Evolutionary conservation across 2,113 vertebrate genomes (phyloP).

Genomic region (Ovis canadensis): DNA sequence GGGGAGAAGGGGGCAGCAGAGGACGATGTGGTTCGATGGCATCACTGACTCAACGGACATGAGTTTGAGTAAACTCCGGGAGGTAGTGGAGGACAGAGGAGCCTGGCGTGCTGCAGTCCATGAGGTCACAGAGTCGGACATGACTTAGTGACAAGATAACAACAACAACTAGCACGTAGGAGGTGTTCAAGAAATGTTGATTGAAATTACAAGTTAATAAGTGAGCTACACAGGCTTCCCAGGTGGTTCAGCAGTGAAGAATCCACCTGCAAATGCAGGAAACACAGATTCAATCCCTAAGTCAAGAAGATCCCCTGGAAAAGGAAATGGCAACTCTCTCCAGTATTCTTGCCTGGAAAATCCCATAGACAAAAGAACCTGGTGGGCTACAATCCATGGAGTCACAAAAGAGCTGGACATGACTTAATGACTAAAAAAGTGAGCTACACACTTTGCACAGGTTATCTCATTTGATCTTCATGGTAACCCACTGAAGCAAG

Average conservation of each 20-base stretch:
- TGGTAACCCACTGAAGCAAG: neutral
- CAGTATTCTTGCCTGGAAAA: neutral
- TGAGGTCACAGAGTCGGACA: neutral
- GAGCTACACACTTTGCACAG: neutral
- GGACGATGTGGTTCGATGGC: neutral
- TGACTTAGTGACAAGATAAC: neutral
- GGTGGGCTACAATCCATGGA: neutral
- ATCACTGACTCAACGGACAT: neutral
- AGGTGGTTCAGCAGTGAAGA: neutral
- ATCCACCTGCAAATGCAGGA: neutral
- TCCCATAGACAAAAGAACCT: neutral
- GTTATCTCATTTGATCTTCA: neutral
- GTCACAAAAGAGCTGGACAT: neutral
- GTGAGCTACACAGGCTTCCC: neutral
- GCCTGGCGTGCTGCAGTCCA: neutral
- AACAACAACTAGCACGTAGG: neutral
- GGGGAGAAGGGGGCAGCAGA: neutral
- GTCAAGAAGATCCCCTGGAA: neutral
- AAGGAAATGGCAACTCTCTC: neutral
- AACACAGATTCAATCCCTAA: neutral
- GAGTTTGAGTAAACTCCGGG: neutral
- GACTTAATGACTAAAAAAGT: neutral
- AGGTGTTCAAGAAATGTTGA: neutral
- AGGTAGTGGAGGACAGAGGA: neutral
- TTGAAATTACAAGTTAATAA: neutral